Evolutionary conservation across 2,113 vertebrate species (phyloP), one percentile per base, ranked within the genome.

Genomic region (Alexandromys fortis): DNA sequence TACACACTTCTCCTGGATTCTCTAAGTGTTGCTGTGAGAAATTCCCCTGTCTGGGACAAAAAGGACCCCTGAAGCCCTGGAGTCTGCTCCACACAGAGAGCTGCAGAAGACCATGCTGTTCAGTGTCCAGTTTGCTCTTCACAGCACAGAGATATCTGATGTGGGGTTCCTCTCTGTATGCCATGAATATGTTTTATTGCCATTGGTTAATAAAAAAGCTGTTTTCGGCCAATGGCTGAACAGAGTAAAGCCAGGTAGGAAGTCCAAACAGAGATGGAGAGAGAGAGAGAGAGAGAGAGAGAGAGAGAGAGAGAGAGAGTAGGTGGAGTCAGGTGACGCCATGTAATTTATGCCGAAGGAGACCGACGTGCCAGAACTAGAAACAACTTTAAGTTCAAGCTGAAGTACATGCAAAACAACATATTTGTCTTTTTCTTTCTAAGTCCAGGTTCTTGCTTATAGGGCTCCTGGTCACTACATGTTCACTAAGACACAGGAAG

Each of bases 381-480:
- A 97, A 97, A 90, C 45, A 86, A 92, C 85, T 79, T 55, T 87
- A 70, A 92, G 81, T 88, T 26, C 73, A 88, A 61, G 47, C 13
- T 72, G 63, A 95, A 77, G n/a, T 42, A 19, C 49, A 94, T 82
- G 76, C 90, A 96, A 95, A 96, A 86, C 83, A 68, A 82, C 33
- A 89, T 13, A n/a, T 1, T 68, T 90, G 75, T 73, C 38, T 75
- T 88, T 89, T 33, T 35, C 58, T 67, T 55, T 92, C 75, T 92
- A 55, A 82, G n/a, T 83, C 79, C 22, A 35, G 45, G 58, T 89
- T 77, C n/a, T 35, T 5, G 2, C 55, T 89, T 30, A 28, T 13
- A 9, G 0, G 61, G 55, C 65, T 77, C 9, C 0, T 17, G 7
- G 52, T 49, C 12, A 10, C 72, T 16, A 13, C 12, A 35, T 35